Evolutionary conservation across 2,797 vertebrate genomes (phyloP).

Genomic region (Hyperoplus immaculatus): DNA sequence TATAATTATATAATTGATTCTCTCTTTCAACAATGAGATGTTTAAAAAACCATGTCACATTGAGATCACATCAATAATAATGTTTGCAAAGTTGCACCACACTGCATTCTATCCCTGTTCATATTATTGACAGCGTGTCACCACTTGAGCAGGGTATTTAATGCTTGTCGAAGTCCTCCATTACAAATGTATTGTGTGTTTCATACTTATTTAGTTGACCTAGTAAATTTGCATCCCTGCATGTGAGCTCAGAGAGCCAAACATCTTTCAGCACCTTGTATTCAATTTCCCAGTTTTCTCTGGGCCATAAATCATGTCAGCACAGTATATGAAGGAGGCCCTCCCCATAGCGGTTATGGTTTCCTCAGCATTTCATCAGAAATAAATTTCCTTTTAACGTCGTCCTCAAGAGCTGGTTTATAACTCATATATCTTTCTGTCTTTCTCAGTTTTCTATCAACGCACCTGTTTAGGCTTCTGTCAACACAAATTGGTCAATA

Average conservation of each 20-base stretch:
- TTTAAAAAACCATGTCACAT: not conserved
- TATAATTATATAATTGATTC: not conserved
- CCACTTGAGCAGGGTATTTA: not conserved
- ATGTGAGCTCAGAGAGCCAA: no score
- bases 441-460: not conserved
- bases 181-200: slow-evolving; percentile 65
- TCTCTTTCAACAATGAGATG: not conserved
- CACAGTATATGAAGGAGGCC: slow-evolving; percentile 12
- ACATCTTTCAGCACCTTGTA: no score
- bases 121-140: not conserved
- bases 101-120: not conserved
- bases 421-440: slow-evolving; percentile 36
- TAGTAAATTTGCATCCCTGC: no score
- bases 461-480: not conserved
- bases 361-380: slow-evolving; percentile 18
- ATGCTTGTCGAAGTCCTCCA: slow-evolving; percentile 24
- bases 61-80: not conserved
- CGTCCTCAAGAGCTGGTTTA: slow-evolving; percentile 30
- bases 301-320: slow-evolving; percentile 69
- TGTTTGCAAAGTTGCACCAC: not conserved
- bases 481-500: not conserved
- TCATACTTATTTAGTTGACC: slow-evolving; percentile 8
- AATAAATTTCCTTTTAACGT: not conserved
- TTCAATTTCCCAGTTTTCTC: slow-evolving; percentile 37
- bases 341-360: not conserved